Conservation (phyloP, 2,888 invertebrate species). For the Zootermopsis nevadensis region DNA sequence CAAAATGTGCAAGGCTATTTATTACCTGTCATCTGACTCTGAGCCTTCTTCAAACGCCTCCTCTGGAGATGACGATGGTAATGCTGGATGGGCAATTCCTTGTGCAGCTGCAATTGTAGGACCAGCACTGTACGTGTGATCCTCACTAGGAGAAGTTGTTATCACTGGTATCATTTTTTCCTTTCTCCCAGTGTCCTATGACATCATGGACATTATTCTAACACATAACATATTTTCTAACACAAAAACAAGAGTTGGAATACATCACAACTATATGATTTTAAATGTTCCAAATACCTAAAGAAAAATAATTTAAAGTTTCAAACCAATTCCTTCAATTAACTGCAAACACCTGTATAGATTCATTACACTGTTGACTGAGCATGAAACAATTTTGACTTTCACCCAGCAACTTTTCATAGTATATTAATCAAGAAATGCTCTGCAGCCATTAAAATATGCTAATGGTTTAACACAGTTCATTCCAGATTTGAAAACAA, state of each 20-base stretch:
- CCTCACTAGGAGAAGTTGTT: slow-evolving; percentile 89
- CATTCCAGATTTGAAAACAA: too few species aligned
- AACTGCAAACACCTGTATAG: too few species aligned
- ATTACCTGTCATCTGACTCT: slow-evolving; percentile 65
- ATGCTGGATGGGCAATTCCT: slow-evolving; percentile 1
- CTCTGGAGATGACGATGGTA: slow-evolving; percentile 64
- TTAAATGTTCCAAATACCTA: too few species aligned
- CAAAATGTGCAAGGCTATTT: too few species aligned
- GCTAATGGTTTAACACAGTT: too few species aligned
- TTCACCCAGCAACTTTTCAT: too few species aligned
- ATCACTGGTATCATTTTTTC: slow-evolving; percentile 67
- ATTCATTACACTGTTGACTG: too few species aligned
- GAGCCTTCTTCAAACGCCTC: slow-evolving; percentile 66
- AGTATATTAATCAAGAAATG: too few species aligned
- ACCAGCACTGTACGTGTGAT: slow-evolving; percentile 89
- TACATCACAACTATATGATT: background rate
- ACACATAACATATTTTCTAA: background rate
- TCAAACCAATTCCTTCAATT: too few species aligned
- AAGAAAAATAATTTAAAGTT: too few species aligned
- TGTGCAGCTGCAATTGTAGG: slow-evolving; percentile 55
- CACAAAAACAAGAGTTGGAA: background rate
- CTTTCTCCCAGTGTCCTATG: slow-evolving; percentile 28
- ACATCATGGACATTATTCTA: background rate
- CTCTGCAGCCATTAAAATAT: too few species aligned
- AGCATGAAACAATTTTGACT: too few species aligned